Evolutionary conservation across 2,888 invertebrate genomes (phyloP), one percentile per base, ranked within the genome.

Genomic region (Xiphydria camelus): DNA sequence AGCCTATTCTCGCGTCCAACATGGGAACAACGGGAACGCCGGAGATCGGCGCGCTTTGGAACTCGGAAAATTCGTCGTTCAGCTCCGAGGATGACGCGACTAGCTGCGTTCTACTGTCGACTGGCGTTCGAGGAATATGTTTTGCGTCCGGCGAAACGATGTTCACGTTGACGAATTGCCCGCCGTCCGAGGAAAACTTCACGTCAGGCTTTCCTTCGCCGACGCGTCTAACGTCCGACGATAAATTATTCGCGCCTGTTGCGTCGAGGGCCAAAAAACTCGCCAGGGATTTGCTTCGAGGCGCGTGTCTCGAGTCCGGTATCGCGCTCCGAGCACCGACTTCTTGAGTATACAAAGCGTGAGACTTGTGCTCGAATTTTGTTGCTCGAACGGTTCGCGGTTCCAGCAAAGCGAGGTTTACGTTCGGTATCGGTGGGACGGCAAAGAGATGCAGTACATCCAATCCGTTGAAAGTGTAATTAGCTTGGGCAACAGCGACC

Each of bases 51-150:
- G 71, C 74, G 57, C 78, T 79, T 59, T 80, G 79, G 51, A 80
- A 80, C 19, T 80, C 80, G 1, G 77, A 75, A 54, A 80, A 80
- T 10, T 80, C 80, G 51, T 79, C 79, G 29, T 41, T 59, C 1
- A 53, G 48, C 36, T 66, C 65, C 3, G 46, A 43, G 5, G 10
- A 14, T 14, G 5, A 6, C 2, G 4, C 2, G 7, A 14, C 3
- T 26, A n/a, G n/a, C n/a, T n/a, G n/a, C n/a, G n/a, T n/a, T n/a
- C n/a, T n/a, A n/a, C n/a, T n/a, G n/a, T n/a, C 12, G 7, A 4
- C 26, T 26, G 26, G 5, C 12, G 10, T 26, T 26, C 14, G 26
- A 26, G 10, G 5, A 10, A 3, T 7, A 5, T 12, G 6, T 1
- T 10, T 26, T 2, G 4, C 26, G 10, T 26, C 26, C 7, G n/a